Base-by-base conservation (phyloP, 2,113 vertebrate species). In the Ochotona curzoniae region DNA sequence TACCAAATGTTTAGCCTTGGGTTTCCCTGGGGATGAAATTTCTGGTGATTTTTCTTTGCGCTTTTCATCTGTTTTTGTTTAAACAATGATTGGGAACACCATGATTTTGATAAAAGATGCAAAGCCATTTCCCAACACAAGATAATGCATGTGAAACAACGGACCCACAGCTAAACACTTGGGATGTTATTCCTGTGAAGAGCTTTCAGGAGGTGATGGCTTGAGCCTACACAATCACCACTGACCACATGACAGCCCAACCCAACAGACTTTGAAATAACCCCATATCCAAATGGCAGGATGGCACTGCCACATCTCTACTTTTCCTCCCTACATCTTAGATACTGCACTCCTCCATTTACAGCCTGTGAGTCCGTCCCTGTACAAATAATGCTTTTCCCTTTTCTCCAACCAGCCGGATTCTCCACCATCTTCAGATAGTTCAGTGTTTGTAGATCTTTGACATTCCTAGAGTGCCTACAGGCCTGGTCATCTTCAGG, bases 91-190 rank as follows among this genome's bases (percentile, higher is more conserved):
- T 86, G 90, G 35, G 67, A 71, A 57, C 54, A 57, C 54, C 14
- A 80, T 80, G 38, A 84, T 28, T 70, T 94, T 82, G 82, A 49
- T 9, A 91, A 89, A 91, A 57, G 35, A 35, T 7, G 51, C 32
- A 93, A 92, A 69, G 57, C 28, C 60, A 79, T 83, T 84, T 92
- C 66, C 28, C 28, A 94, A 94, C 84, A 66, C 73, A 54, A 93
- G 25, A 61, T 63, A 64, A 67, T 51, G 10, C 38, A 83, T 80
- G 76, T 64, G 64, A 79, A 84, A 75, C 78, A 75, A 91, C 85
- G 73, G 23, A 78, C 32, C 70, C 60, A 47, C 9, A 67, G 25
- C 54, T 60, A 84, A 81, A 21, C 73, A 18, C 8, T 94, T 49
- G 74, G 12, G 30, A 81, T 5, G 25, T 38, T 83, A 70, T 69